Evolutionary conservation across 2,888 invertebrate species (phyloP).

Genomic region (Charanyca ferruginea): DNA sequence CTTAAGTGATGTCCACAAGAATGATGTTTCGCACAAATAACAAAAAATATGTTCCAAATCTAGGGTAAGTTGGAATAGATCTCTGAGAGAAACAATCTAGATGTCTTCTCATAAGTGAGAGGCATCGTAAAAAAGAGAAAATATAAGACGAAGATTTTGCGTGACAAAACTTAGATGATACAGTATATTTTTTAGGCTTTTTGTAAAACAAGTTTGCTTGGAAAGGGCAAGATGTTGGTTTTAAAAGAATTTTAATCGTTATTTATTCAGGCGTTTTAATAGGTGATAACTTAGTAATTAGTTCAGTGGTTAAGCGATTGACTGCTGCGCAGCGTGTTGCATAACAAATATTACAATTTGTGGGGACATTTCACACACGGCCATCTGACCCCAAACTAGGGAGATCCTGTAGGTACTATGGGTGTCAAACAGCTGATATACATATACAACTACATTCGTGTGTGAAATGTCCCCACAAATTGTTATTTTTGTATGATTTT

Average conservation of each 20-base stretch:
- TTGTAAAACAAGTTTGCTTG: neutral
- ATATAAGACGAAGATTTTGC: conserved; percentile 23
- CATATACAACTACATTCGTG: too few species aligned
- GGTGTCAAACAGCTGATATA: too few species aligned
- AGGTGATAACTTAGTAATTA: too few species aligned
- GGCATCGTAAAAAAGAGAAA: conserved; percentile 41
- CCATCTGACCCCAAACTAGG: too few species aligned
- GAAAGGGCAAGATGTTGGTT: neutral
- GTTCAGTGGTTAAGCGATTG: too few species aligned
- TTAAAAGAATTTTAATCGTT: neutral
- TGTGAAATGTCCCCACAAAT: too few species aligned
- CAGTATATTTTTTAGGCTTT: conserved; percentile 16
- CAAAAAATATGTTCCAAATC: conserved; percentile 43
- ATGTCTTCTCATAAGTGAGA: conserved; percentile 34
- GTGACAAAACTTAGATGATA: conserved; percentile 21
- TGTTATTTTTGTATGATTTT: too few species aligned
- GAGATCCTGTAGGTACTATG: too few species aligned
- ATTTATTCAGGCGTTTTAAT: too few species aligned
- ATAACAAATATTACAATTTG: too few species aligned
- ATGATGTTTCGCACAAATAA: conserved; percentile 38
- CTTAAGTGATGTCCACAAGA: conserved; percentile 25
- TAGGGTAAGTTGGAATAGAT: conserved; percentile 35
- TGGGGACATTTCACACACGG: too few species aligned
- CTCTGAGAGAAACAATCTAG: conserved; percentile 30
- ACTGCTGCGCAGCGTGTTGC: too few species aligned